These are phyloP conservation scores for Salvelinus alpinus DNA, from an alignment of 2,113 vertebrate genomes.

Conservation along the genomic window DNA sequence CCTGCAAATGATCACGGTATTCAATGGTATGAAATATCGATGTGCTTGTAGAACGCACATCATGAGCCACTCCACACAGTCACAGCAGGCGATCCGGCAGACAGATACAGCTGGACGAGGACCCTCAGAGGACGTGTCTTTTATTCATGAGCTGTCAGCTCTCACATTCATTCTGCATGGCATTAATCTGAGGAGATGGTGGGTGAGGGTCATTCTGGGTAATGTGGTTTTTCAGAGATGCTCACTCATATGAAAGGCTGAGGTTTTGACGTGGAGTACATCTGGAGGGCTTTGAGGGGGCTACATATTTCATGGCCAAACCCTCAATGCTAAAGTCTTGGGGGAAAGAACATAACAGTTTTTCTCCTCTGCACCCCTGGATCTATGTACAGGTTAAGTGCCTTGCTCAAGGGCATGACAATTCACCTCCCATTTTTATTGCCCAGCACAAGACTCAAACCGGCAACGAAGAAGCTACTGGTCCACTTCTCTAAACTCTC, in stretches of 20 bases:
- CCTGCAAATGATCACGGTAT: conserved; percentile 48
- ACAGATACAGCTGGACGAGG: conserved; percentile 53
- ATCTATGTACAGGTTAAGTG: too few relatives aligned
- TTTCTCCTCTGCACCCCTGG: too few relatives aligned
- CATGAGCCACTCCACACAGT: conserved; percentile 55
- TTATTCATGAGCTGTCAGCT: conserved; percentile 67
- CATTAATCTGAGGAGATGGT: conserved; percentile 66
- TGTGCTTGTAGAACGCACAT: conserved; percentile 51
- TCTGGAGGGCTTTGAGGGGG: conserved; percentile 65
- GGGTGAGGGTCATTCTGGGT: conserved; percentile 61
- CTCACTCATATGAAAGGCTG: conserved; percentile 60
- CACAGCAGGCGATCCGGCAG: conserved; percentile 43
- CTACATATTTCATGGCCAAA: conserved; percentile 24
- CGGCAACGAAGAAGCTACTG: too few relatives aligned
- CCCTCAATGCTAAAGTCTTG: conserved; percentile 24
- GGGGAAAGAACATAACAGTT: background rate
- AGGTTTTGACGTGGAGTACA: conserved; percentile 49
- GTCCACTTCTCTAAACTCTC: too few relatives aligned
- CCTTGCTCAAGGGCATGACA: too few relatives aligned
- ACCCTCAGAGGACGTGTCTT: conserved; percentile 59
- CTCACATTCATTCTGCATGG: conserved; percentile 49
- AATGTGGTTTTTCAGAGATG: conserved; percentile 51
- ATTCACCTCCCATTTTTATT: too few relatives aligned
- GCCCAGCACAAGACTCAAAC: too few relatives aligned
- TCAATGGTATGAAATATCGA: conserved; percentile 51